A percentile compares a stretch with the other conserved stretches of the same genome.
phyloP scores from a whole-genome alignment of 37 sponge, comb jelly and placozoan genomes.

The Amphimedon queenslandica region DNA sequence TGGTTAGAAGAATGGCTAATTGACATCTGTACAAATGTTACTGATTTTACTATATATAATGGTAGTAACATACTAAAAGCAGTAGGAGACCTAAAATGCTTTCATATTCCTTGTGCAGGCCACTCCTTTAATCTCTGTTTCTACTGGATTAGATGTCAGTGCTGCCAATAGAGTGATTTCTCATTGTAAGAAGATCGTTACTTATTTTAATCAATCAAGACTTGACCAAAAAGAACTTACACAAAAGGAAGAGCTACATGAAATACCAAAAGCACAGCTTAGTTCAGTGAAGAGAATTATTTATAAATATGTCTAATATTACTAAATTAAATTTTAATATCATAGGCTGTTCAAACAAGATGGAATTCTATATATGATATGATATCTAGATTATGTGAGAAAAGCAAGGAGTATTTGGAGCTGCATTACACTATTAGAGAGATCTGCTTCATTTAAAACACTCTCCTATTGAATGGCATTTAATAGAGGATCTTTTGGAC shows the following conservation, averaged over 20 bases:
- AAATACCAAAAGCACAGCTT: conserved; percentile 9
- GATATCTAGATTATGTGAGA: conserved; percentile 20
- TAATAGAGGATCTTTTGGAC: conserved; percentile 9
- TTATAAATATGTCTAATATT: not conserved
- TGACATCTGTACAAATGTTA: conserved; percentile 7
- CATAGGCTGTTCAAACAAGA: not conserved
- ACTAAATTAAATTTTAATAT: not conserved
- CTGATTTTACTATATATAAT: conserved; percentile 13
- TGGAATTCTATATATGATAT: conserved; percentile 26
- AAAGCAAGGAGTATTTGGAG: conserved; percentile 13
- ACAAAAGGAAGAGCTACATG: not conserved
- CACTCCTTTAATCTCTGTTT: conserved; percentile 18
- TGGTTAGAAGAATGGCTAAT: conserved; percentile 7
- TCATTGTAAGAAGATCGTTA: not conserved
- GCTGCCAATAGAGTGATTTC: not conserved
- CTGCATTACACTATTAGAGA: conserved; percentile 1
- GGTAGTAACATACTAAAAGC: conserved; percentile 16
- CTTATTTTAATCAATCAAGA: conserved; percentile 12
- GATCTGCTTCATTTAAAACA: conserved; percentile 11
- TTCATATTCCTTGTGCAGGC: conserved; percentile 21
- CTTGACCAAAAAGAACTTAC: conserved; percentile 7
- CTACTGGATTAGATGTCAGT: not conserved
- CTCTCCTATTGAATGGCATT: conserved; percentile 22
- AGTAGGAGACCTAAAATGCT: conserved; percentile 12
- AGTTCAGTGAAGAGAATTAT: not conserved